Evolutionary conservation across 2,888 invertebrate species (phyloP).

Genomic region (Tenthredo livida): DNA sequence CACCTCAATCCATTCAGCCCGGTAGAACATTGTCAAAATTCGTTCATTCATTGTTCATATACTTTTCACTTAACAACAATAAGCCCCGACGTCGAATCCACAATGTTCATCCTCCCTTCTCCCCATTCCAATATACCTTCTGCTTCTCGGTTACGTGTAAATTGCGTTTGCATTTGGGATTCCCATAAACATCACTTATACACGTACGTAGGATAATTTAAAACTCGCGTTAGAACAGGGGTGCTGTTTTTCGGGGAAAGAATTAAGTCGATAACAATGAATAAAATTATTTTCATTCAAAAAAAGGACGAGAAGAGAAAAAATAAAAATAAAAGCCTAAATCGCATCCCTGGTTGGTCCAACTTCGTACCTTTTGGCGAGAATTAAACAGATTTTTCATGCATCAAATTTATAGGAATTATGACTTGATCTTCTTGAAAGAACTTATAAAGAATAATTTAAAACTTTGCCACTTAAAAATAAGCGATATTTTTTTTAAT

Average conservation of each 20-base stretch:
- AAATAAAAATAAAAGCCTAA: neutral
- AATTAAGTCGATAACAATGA: slow-evolving; percentile 22
- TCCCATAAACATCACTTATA: slow-evolving; percentile 22
- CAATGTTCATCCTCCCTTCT: slow-evolving; percentile 4
- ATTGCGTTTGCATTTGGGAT: neutral
- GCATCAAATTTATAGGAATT: slow-evolving; percentile 2
- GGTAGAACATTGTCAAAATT: slow-evolving; percentile 16
- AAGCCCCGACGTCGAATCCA: neutral
- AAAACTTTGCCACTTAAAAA: neutral
- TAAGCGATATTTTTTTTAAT: neutral
- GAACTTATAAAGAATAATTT: neutral
- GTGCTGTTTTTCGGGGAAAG: neutral
- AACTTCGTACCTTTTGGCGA: neutral
- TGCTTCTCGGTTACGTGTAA: slow-evolving; percentile 22
- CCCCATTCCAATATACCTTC: neutral
- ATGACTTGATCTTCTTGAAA: neutral
- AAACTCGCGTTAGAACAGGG: slow-evolving; percentile 4
- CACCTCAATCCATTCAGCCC: neutral
- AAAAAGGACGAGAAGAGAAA: neutral
- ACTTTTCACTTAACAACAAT: slow-evolving; percentile 13
- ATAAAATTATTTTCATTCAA: slow-evolving; percentile 2
- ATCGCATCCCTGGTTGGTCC: neutral
- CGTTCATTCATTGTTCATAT: neutral
- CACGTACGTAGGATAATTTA: slow-evolving; percentile 25
- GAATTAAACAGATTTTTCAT: neutral